Evolutionary conservation across 2,888 invertebrate genomes (phyloP).

Genomic region (Thymelicus sylvestris): DNA sequence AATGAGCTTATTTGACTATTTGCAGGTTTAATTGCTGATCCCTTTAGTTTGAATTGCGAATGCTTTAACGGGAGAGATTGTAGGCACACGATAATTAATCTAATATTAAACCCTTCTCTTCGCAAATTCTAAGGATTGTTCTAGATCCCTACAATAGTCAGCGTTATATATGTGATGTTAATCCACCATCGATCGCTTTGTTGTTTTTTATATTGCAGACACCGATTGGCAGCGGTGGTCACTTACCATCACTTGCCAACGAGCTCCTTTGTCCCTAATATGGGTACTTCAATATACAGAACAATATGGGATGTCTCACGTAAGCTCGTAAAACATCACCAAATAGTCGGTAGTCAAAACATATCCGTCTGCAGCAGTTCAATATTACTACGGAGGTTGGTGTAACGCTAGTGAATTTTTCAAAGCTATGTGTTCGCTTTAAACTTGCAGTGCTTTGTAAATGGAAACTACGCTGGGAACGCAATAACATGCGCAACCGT

Average conservation of each 20-base stretch:
- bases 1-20: constrained; percentile 17
- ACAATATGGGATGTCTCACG: too few species aligned
- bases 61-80: constrained; percentile 2
- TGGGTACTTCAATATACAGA: too few species aligned
- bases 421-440: constrained; percentile 23
- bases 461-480: constrained; percentile 25
- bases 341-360: not conserved
- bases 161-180: not conserved
- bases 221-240: too few species aligned
- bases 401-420: constrained; percentile 16
- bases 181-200: too few species aligned
- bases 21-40: constrained; percentile 19
- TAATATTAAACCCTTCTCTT: constrained; percentile 7
- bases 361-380: constrained; percentile 1
- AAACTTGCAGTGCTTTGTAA: constrained; percentile 26
- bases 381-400: constrained; percentile 20
- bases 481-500: constrained; percentile 20
- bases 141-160: not conserved
- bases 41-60: constrained; percentile 15
- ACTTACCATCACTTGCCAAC: too few species aligned
- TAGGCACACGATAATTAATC: not conserved
- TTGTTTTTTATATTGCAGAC: too few species aligned
- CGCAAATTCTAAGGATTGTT: not conserved
- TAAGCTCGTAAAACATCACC: not conserved
- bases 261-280: too few species aligned